phyloP scores from a whole-genome alignment of 1,140 invertebrate species.

The Papilio aristodemus region DNA sequence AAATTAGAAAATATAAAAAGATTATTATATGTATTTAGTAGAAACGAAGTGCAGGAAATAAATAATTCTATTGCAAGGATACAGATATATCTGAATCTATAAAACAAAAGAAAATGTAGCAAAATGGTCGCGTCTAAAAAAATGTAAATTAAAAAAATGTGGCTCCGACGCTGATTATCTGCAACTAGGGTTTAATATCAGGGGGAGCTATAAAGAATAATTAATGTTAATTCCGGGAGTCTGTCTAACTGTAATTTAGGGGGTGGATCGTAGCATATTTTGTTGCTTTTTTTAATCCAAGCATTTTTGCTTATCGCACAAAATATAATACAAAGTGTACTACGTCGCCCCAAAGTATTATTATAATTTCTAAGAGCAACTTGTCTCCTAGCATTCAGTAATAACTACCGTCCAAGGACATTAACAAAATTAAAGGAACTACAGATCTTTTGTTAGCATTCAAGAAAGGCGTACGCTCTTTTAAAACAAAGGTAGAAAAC shows the following conservation, averaged over 20 bases:
- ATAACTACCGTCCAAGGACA: too few relatives aligned
- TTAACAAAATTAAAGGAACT: too few relatives aligned
- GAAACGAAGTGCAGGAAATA: too few relatives aligned
- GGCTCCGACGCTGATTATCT: constrained; percentile 1
- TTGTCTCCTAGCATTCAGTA: too few relatives aligned
- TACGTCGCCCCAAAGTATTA: background rate
- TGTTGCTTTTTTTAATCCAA: constrained; percentile 4
- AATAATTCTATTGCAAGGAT: too few relatives aligned
- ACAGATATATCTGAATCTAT: too few relatives aligned
- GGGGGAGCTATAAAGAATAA: constrained; percentile 4
- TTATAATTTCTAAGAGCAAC: background rate
- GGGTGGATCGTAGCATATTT: constrained; percentile 3
- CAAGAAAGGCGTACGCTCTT: too few relatives aligned
- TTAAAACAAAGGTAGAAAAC: too few relatives aligned
- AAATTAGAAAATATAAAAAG: too few relatives aligned
- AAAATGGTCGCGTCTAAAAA: background rate
- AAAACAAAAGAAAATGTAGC: too few relatives aligned
- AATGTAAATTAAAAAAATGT: background rate
- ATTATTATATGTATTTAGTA: too few relatives aligned
- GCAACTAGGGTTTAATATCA: constrained; percentile 20
- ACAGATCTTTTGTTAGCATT: too few relatives aligned
- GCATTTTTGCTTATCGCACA: background rate
- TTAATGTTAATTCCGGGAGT: constrained; percentile 3
- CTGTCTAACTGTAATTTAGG: constrained; percentile 16
- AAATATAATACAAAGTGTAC: background rate